phyloP scores from a whole-genome alignment of 2,113 vertebrate genomes.

The Colinus virginianus region DNA sequence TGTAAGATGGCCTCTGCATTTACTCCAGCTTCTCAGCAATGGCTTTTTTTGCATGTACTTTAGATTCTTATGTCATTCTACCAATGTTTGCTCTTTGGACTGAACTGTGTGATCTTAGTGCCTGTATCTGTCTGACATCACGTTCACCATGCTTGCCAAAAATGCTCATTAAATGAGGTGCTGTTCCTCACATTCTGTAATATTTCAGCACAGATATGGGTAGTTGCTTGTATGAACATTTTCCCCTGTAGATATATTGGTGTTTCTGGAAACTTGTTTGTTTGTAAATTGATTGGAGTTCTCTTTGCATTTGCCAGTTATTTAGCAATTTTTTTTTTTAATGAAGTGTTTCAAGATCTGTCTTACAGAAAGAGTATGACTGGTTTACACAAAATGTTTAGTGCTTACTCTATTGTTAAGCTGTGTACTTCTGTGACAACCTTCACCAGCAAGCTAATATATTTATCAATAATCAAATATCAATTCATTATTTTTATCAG shows the following conservation, averaged over 20 bases:
- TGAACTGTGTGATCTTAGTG: slow-evolving; percentile 72
- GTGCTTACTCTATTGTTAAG: not conserved
- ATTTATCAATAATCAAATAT: not conserved
- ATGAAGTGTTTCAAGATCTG: not conserved
- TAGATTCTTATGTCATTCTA: slow-evolving; percentile 70
- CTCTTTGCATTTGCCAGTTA: not conserved
- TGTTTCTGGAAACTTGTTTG: not conserved
- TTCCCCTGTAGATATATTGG: not conserved
- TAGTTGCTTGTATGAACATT: not conserved
- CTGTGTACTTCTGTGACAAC: not conserved
- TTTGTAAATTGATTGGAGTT: not conserved
- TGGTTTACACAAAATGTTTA: not conserved
- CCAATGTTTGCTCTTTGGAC: slow-evolving; percentile 75
- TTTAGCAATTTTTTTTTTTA: not conserved
- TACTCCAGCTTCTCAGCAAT: slow-evolving; percentile 66
- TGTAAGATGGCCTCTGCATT: slow-evolving; percentile 74
- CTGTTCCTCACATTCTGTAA: slow-evolving; percentile 18
- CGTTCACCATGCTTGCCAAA: slow-evolving; percentile 74
- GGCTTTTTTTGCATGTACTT: slow-evolving; percentile 78
- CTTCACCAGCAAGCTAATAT: not conserved
- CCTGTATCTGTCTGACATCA: slow-evolving; percentile 75
- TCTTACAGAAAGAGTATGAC: not conserved
- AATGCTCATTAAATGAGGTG: slow-evolving; percentile 37
- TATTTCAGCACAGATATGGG: not conserved
- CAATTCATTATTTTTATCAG: not conserved